Evolutionary conservation across 2,797 vertebrate species (phyloP).

Genomic region (Aselliscus stoliczkanus): DNA sequence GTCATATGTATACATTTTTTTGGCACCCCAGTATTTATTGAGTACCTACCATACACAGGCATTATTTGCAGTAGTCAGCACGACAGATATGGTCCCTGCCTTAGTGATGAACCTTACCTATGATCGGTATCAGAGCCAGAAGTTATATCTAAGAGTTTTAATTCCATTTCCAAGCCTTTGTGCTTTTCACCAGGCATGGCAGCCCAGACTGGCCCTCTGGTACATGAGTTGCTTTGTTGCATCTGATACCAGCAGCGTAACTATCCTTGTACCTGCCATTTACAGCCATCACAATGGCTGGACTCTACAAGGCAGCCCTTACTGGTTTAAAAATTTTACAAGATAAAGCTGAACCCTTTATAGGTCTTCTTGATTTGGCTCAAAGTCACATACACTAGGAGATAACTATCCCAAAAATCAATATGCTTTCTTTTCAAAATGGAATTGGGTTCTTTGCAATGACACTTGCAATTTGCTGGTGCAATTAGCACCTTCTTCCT

Average conservation of each 20-base stretch:
- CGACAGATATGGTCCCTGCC: not conserved
- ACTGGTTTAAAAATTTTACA: slow-evolving; percentile 62
- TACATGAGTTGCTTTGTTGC: not conserved
- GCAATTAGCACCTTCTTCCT: not conserved
- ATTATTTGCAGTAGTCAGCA: not conserved
- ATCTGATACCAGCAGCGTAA: not conserved
- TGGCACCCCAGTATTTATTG: not conserved
- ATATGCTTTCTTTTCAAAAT: slow-evolving; percentile 58
- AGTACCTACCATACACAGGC: not conserved
- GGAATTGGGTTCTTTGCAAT: not conserved
- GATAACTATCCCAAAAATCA: slow-evolving; percentile 64
- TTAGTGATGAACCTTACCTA: not conserved
- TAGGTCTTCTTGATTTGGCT: slow-evolving; percentile 73
- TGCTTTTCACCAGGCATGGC: not conserved
- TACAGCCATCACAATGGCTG: not conserved
- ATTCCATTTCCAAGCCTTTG: not conserved
- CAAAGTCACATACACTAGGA: slow-evolving; percentile 68
- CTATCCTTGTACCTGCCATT: not conserved
- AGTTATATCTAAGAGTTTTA: not conserved
- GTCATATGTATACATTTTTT: too few relatives aligned
- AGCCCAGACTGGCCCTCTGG: not conserved
- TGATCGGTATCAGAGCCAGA: not conserved
- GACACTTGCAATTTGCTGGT: not conserved
- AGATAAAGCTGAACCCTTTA: slow-evolving; percentile 31
- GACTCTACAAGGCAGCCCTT: slow-evolving; percentile 49